Conservation (phyloP, 2,113 vertebrate genomes). For the Nycticryphes semicollaris region DNA sequence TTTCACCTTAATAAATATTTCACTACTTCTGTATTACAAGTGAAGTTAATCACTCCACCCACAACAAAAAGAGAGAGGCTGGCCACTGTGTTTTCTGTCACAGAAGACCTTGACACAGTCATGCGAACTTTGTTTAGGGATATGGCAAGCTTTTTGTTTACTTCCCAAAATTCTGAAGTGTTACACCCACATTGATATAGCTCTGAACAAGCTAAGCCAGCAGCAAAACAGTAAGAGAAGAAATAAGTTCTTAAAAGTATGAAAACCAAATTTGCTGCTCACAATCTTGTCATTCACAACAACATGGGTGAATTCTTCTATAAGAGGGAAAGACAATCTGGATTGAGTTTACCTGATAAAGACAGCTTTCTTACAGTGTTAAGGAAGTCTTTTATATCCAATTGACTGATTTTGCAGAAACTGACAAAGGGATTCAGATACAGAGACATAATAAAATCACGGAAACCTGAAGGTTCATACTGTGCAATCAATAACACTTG, state of each 20-base stretch:
- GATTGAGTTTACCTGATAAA: background rate
- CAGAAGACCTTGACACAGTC: background rate
- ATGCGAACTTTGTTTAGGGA: background rate
- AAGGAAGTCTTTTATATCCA: background rate
- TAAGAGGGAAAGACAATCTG: background rate
- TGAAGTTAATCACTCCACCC: no score
- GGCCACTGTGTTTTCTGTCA: background rate
- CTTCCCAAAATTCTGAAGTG: background rate
- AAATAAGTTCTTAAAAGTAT: background rate
- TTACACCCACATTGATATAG: background rate
- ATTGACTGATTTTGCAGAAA: background rate
- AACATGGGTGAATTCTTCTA: background rate
- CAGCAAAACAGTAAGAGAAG: background rate
- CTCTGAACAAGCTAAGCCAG: background rate
- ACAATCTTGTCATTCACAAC: background rate
- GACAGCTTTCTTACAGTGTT: background rate
- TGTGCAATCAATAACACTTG: background rate
- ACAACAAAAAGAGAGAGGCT: background rate
- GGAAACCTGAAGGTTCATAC: background rate
- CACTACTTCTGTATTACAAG: no score
- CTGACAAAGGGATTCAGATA: background rate
- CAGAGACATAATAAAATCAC: background rate
- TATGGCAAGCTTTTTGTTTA: background rate
- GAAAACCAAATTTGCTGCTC: background rate
- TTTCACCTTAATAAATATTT: no score